These are phyloP conservation scores for Pelagia noctiluca DNA, from an alignment of 30 jellyfish, hydroid and myxozoan species.

Conservation along the genomic window DNA sequence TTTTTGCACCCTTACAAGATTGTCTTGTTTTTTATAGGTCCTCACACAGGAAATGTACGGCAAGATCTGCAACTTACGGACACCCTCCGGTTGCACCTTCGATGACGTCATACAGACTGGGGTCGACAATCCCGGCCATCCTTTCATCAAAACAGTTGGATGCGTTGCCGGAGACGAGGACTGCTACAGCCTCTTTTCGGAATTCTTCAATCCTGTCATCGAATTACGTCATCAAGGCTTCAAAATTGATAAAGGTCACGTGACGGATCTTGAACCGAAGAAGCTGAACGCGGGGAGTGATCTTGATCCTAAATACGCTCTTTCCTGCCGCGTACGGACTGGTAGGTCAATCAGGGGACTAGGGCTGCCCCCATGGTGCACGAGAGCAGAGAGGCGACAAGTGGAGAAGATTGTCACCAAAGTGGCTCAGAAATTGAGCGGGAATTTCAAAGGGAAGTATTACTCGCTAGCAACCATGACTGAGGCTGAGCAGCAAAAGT, in stretches of 20 bases:
- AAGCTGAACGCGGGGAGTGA: slow-evolving; percentile 71
- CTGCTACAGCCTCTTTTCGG: slow-evolving; percentile 48
- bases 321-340: slow-evolving; percentile 71
- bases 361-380: slow-evolving; percentile 65
- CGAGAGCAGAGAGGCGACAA: slow-evolving; percentile 73
- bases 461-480: slow-evolving; percentile 59
- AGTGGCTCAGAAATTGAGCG: slow-evolving; percentile 20
- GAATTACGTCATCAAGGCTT: slow-evolving; percentile 70
- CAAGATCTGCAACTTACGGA: slow-evolving; percentile 33
- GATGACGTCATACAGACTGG: slow-evolving; percentile 90
- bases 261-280: slow-evolving; percentile 54
- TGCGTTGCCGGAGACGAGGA: slow-evolving; percentile 89
- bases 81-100: slow-evolving; percentile 76
- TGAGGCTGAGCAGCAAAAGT: slow-evolving; percentile 63
- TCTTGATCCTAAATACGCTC: slow-evolving; percentile 51
- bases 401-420: slow-evolving; percentile 56
- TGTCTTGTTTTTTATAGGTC: not conserved
- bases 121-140: slow-evolving; percentile 97
- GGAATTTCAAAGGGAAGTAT: slow-evolving; percentile 60
- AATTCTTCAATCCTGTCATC: slow-evolving; percentile 51
- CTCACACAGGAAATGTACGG: slow-evolving; percentile 73
- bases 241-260: slow-evolving; percentile 28
- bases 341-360: slow-evolving; percentile 67
- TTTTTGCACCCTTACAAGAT: too few species aligned
- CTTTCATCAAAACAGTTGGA: slow-evolving; percentile 91